Evolutionary conservation across 1,140 invertebrate genomes (phyloP).

Genomic region (Wasmannia auropunctata): DNA sequence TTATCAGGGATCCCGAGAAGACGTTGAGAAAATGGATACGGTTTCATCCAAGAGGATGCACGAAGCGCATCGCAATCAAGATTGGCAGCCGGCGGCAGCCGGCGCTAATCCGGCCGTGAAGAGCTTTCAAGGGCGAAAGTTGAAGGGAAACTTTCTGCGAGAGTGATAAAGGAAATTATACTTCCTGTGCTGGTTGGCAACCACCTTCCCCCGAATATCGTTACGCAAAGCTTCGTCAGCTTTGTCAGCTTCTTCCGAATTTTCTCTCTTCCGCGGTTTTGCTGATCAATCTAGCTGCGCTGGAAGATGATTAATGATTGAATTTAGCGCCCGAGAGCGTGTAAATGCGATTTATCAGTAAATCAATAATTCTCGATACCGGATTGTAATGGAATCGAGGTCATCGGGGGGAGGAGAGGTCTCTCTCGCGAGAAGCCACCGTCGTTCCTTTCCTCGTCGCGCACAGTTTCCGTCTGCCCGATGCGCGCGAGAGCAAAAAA

Average conservation of each 20-base stretch:
- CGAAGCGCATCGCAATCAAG: slow-evolving; percentile 15
- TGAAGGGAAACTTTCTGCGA: slow-evolving; percentile 5
- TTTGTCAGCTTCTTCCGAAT: neutral
- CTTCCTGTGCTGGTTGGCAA: neutral
- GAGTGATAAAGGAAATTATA: slow-evolving; percentile 34
- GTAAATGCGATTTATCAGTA: slow-evolving; percentile 4
- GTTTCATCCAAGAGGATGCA: neutral
- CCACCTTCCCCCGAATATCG: neutral
- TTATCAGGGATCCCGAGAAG: slow-evolving; percentile 17
- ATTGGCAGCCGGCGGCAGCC: slow-evolving; percentile 24
- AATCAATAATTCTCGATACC: slow-evolving; percentile 2
- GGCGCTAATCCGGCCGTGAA: slow-evolving; percentile 23
- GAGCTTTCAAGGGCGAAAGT: slow-evolving; percentile 32
- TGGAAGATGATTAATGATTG: slow-evolving; percentile 37
- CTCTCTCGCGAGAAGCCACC: neutral
- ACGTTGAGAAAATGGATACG: slow-evolving; percentile 22
- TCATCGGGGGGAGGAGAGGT: neutral
- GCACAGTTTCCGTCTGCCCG: neutral
- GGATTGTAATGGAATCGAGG: neutral
- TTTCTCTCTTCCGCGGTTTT: neutral
- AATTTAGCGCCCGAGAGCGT: neutral
- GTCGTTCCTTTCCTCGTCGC: neutral
- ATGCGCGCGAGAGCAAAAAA: neutral
- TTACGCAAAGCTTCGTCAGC: neutral
- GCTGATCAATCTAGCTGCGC: slow-evolving; percentile 7